Base-by-base conservation (phyloP, 1,140 invertebrate species). In the Eurosta solidaginis region DNA sequence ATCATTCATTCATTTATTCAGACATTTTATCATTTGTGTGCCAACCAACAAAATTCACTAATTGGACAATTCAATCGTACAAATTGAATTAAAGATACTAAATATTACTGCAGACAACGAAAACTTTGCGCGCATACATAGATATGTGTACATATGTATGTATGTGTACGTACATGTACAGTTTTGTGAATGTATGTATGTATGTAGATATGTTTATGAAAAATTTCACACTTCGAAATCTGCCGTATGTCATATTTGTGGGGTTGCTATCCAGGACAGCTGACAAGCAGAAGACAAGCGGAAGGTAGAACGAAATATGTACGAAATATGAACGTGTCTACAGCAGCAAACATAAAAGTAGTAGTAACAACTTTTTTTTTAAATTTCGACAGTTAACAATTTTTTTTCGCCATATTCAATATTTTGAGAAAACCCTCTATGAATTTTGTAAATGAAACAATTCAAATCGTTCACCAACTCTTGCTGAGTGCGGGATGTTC, bases 31-130 rank as follows among this genome's bases (percentile, higher is more conserved):
- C n/a, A n/a, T n/a, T n/a, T n/a, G n/a, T n/a, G n/a, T n/a, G n/a
- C n/a, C n/a, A n/a, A 33, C 59, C 33, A 40, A 68, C 59, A 2
- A 68, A 68, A 40, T 68, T 68, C 59, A 40, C 59, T 68, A 68
- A 68, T 68, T 68, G 59, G 59, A 68, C 59, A 68, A 68, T 68
- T 68, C 59, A 68, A 68, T 68, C 59, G 59, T 68, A 68, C 59
- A 68, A 68, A 68, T 68, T 68, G 59, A 68, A 68, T 68, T 68
- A 68, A 29, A 68, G 33, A 68, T 68, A 68, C 59, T 68, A 68
- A 40, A 68, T n/a, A 68, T 68, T 68, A 68, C 33, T n/a, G n/a
- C n/a, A n/a, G n/a, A n/a, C n/a, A n/a, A n/a, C n/a, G n/a, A n/a
- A n/a, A n/a, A n/a, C n/a, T n/a, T n/a, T n/a, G n/a, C n/a, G n/a